These are phyloP conservation scores for Cottoperca gobio DNA, from an alignment of 2,797 vertebrate species.

Conservation along the genomic window DNA sequence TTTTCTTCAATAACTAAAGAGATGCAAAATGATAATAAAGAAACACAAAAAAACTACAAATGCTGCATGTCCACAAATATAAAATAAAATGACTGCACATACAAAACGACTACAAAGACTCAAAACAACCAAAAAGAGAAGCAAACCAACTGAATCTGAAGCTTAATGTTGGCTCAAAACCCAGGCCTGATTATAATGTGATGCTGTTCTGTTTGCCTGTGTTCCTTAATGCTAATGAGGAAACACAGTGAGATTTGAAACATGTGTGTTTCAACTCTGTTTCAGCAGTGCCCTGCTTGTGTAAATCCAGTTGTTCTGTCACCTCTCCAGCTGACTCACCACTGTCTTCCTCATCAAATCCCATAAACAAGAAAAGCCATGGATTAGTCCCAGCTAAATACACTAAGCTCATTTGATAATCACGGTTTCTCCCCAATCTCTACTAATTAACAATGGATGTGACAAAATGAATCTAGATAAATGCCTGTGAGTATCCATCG, in stretches of 20 bases:
- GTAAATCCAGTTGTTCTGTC: slow-evolving; percentile 74
- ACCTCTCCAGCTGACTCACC: slow-evolving; percentile 74
- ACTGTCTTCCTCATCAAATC: slow-evolving; percentile 71
- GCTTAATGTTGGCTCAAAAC: neutral
- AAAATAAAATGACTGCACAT: too few species aligned
- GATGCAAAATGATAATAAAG: neutral
- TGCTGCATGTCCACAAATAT: neutral
- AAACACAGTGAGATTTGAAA: slow-evolving; percentile 18
- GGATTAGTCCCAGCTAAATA: slow-evolving; percentile 78
- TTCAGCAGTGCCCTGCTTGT: slow-evolving; percentile 22
- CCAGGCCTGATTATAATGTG: neutral
- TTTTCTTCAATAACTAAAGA: neutral
- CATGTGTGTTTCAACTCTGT: slow-evolving; percentile 26
- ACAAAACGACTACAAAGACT: neutral
- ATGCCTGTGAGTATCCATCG: slow-evolving; percentile 49
- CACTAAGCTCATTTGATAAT: slow-evolving; percentile 80
- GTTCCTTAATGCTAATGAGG: slow-evolving; percentile 21
- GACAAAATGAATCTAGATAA: slow-evolving; percentile 71
- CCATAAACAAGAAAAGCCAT: slow-evolving; percentile 72
- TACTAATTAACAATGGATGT: slow-evolving; percentile 76
- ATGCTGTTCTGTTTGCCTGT: slow-evolving; percentile 3
- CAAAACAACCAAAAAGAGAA: neutral
- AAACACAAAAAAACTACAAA: neutral
- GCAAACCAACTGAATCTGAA: neutral
- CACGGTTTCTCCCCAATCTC: slow-evolving; percentile 71